Evolutionary conservation across 2,888 invertebrate genomes (phyloP).

Genomic region (Microctonus brassicae): DNA sequence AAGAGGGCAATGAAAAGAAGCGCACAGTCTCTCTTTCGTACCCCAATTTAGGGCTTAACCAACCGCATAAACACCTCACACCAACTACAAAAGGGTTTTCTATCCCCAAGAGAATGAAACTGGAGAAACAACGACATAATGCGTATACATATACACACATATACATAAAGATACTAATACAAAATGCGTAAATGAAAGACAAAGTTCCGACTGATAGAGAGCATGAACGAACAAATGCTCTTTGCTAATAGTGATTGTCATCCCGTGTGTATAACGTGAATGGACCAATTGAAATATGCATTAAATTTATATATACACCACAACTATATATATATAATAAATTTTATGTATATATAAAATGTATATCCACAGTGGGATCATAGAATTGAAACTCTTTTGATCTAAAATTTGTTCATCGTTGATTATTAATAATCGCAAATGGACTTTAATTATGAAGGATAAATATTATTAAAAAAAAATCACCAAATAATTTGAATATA

Average conservation of each 20-base stretch:
- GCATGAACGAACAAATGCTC: constrained; percentile 61
- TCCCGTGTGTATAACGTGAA: constrained; percentile 2
- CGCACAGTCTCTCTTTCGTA: constrained; percentile 18
- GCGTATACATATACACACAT: background rate
- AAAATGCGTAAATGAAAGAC: background rate
- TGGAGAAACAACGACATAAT: constrained; percentile 8
- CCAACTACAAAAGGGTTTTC: constrained; percentile 65
- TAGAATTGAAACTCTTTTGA: constrained; percentile 9
- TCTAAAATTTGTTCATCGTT: background rate
- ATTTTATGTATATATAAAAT: background rate
- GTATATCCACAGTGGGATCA: background rate
- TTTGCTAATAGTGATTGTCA: constrained; percentile 47
- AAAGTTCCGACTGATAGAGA: constrained; percentile 57
- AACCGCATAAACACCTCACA: constrained; percentile 63
- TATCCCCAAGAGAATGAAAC: constrained; percentile 45
- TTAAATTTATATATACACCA: background rate
- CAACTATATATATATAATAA: background rate
- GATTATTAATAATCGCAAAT: background rate
- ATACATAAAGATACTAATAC: too few species aligned
- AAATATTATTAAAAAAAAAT: background rate
- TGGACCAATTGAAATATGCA: background rate
- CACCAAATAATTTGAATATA: background rate
- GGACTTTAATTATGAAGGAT: background rate
- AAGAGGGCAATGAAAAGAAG: constrained; percentile 18
- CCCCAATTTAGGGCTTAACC: constrained; percentile 59